Conservation (phyloP, 2,888 invertebrate genomes). For the Octodonta nipae region DNA sequence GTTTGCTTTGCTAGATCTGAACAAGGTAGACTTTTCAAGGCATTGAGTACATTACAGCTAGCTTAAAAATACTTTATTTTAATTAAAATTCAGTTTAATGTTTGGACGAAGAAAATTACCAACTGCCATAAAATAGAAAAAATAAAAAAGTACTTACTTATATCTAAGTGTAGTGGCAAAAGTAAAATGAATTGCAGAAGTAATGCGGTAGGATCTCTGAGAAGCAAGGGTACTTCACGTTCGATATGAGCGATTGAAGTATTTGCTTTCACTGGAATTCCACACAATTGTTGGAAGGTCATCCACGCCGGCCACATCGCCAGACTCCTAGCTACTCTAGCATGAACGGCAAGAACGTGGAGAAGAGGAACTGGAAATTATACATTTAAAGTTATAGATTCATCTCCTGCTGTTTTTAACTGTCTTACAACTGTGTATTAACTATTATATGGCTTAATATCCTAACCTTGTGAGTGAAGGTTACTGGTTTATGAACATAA, state of each 20-base stretch:
- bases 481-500: too few species aligned
- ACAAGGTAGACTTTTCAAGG: too few species aligned
- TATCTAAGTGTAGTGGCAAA: slow-evolving; percentile 72
- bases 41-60: background rate
- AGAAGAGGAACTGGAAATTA: slow-evolving; percentile 65
- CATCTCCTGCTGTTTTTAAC: too few species aligned
- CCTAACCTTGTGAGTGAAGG: too few species aligned
- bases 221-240: slow-evolving; percentile 66
- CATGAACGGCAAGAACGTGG: slow-evolving; percentile 77
- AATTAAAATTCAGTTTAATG: too few species aligned
- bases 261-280: slow-evolving; percentile 29
- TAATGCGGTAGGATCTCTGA: slow-evolving; percentile 75
- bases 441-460: too few species aligned
- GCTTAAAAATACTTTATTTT: too few species aligned
- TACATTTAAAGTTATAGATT: too few species aligned
- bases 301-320: slow-evolving; percentile 46
- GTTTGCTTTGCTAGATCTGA: too few species aligned
- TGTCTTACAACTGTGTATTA: too few species aligned
- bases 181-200: slow-evolving; percentile 76
- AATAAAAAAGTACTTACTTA: slow-evolving; percentile 56
- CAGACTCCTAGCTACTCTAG: slow-evolving; percentile 54
- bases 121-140: too few species aligned
- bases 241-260: slow-evolving; percentile 34
- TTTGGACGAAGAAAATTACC: too few species aligned
- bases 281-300: slow-evolving; percentile 40